Conservation (phyloP, 2,113 vertebrate species). For the Amblyopsis rosae region DNA sequence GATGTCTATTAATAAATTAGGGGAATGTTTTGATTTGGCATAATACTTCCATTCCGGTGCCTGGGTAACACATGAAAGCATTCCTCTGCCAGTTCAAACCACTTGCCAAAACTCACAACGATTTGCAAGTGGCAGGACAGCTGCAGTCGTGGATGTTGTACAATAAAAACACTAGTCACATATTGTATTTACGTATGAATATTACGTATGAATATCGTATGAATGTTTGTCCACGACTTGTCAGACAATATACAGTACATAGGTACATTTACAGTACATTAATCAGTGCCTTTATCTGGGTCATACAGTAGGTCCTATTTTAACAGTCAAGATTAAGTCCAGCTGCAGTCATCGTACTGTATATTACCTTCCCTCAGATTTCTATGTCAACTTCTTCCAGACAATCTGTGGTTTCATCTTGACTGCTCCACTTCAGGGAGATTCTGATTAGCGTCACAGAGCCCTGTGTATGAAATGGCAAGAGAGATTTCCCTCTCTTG, state of each 20-base stretch:
- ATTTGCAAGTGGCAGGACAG: constrained; percentile 55
- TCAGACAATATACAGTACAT: constrained; percentile 16
- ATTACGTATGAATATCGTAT: too few species aligned
- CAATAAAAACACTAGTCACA: constrained; percentile 6
- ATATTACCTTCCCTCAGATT: constrained; percentile 47
- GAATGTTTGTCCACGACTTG: constrained; percentile 34
- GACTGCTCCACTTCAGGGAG: constrained; percentile 61
- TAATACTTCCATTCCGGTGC: constrained; percentile 56
- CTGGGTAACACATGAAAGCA: constrained; percentile 65
- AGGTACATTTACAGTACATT: constrained; percentile 43
- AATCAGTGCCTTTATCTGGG: constrained; percentile 53
- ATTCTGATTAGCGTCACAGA: constrained; percentile 66
- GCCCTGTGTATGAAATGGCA: constrained; percentile 42
- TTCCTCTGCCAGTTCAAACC: constrained; percentile 46
- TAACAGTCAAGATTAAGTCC: constrained; percentile 44
- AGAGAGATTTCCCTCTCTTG: neutral
- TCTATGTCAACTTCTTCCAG: constrained; percentile 51
- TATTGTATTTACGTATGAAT: constrained; percentile 30
- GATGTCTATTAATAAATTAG: constrained; percentile 73
- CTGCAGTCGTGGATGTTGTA: constrained; percentile 22
- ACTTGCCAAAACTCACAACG: constrained; percentile 45
- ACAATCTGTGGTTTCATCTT: constrained; percentile 57
- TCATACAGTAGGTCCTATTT: constrained; percentile 23
- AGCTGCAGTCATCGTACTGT: constrained; percentile 22
- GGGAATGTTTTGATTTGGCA: constrained; percentile 64